Evolutionary conservation across 1,140 invertebrate species (phyloP), one percentile per base, ranked within the genome.

Genomic region (Pogonomyrmex barbatus): DNA sequence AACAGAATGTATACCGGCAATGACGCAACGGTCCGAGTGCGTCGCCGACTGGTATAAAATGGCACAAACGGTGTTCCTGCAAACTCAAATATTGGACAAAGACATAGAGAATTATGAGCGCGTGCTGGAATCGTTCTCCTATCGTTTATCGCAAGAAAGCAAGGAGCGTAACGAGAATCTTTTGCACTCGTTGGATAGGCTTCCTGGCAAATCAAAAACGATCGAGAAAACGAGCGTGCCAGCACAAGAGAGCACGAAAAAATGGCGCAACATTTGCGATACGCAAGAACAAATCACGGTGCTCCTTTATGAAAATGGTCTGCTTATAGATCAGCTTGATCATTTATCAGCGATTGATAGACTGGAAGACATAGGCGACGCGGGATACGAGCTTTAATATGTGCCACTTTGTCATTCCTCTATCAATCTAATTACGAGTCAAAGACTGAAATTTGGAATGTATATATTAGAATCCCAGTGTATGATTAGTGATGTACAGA

Each of bases 41-140:
- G 94, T 97, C 54, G 97, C 97, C 6, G 97, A 98, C 94, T 98
- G 97, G 97, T 98, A 97, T 91, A 98, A 98, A 95, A 97, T 97
- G 95, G 97, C 97, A 8, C 97, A 98, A 92, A 97, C 97, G 2
- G 96, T 97, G 30, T 97, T 96, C 93, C 93, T 97, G 58, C 97
- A 98, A 93, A 96, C 96, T 24, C 96, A 97, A 93, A 97, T 98
- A 90, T 95, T 98, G 12, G 96, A 97, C 89, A 97, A 97, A 91
- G 97, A 98, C 92, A 95, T 97, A 73, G 94, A 95, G 17, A 95
- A 93, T 79, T 96, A 96, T 89, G 95, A 96, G 85, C 89, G 86
- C 3, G 65, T 85, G 0, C 82, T 95, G 9, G 94, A 95, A 62
- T 88, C 91, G 2, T 94, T 93, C 81, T 93, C 93, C 9, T 94